Evolutionary conservation across 2,113 vertebrate species (phyloP), one percentile per base, ranked within the genome.

Genomic region (Microtus montanus): DNA sequence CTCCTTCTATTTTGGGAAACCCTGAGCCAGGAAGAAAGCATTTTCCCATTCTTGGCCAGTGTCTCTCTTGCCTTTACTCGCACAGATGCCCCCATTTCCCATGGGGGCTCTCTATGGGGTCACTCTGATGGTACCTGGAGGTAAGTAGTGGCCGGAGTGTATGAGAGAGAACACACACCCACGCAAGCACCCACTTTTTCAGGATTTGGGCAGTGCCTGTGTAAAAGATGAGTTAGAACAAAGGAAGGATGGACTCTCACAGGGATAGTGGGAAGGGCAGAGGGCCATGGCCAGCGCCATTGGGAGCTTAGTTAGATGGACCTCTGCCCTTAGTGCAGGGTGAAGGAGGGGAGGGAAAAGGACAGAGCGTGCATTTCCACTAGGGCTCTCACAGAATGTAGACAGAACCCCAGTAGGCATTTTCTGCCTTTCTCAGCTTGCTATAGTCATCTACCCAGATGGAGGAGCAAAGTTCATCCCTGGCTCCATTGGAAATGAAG

Each of bases 1-100:
- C 71, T 95, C 61, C 7, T 92, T 96, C 95, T 97, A 94, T 97
- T 96, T 95, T n/a, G 63, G 95, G 96, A 96, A 97, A 79, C 28
- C 19, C 44, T 83, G 63, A 49, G 93, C 63, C 73, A 90, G 14
- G 33, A 92, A 77, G 87, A 92, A 93, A 96, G 85, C 85, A 7
- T 93, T 96, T 92, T n/a, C 82, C 68, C 74, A 80, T 63, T 89
- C 75, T 28, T 0, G 14, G 49, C 70, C 91, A 90, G 94, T 82
- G 70, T 3, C 78, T 83, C 87, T 91, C 38, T 30, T 87, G 78
- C 64, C 20, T 97, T 89, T 64, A 73, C 66, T 92, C 61, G 33
- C 0, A 1, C 75, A 64, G 89, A 79, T 92, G 74, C 58, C 91
- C 84, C 61, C 89, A 0, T 96, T 97, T 78, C 91, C 94, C 30